A percentile compares a stretch with the other conserved stretches of the same genome.
These are phyloP conservation scores for Anisognathus igniventris DNA, from an alignment of 2,797 vertebrate species.

Conservation along the genomic window DNA sequence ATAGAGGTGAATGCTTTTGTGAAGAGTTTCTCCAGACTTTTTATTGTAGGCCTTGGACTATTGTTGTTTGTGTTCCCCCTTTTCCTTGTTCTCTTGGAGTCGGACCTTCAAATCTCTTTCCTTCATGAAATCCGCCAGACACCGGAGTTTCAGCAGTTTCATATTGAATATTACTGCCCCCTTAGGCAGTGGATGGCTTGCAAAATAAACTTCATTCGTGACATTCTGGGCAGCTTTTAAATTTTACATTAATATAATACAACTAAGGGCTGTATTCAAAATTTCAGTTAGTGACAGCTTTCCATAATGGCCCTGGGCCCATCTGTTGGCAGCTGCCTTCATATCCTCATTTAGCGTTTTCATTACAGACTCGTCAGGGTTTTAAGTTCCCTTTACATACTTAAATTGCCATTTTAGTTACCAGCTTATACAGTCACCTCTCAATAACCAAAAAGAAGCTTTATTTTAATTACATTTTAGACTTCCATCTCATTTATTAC, in stretches of 20 bases:
- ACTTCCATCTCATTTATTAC: conserved; percentile 9
- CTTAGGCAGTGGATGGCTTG: conserved; percentile 91
- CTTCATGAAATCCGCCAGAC: conserved; percentile 96
- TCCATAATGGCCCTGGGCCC: not conserved
- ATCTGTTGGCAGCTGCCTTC: conserved; percentile 10
- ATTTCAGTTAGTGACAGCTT: conserved; percentile 45
- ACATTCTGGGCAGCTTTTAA: conserved; percentile 87
- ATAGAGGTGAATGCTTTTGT: conserved; percentile 85
- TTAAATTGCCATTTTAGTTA: conserved; percentile 41
- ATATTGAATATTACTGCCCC: conserved; percentile 94
- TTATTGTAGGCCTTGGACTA: conserved; percentile 86
- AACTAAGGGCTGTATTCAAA: conserved; percentile 81
- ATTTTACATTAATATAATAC: not conserved
- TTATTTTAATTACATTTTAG: conserved; percentile 49
- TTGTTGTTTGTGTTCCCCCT: conserved; percentile 89
- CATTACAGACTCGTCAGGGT: not conserved
- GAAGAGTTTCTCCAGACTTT: conserved; percentile 87
- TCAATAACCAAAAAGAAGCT: conserved; percentile 43
- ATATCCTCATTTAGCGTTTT: not conserved
- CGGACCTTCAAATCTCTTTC: conserved; percentile 94
- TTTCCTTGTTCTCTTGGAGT: conserved; percentile 93
- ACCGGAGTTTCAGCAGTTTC: conserved; percentile 96
- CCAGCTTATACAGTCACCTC: not conserved
- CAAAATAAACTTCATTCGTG: conserved; percentile 84
- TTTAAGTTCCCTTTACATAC: conserved; percentile 26